Evolutionary conservation across 2,888 invertebrate species (phyloP), one percentile per base, ranked within the genome.

Genomic region (Dicranocentrus wangi): DNA sequence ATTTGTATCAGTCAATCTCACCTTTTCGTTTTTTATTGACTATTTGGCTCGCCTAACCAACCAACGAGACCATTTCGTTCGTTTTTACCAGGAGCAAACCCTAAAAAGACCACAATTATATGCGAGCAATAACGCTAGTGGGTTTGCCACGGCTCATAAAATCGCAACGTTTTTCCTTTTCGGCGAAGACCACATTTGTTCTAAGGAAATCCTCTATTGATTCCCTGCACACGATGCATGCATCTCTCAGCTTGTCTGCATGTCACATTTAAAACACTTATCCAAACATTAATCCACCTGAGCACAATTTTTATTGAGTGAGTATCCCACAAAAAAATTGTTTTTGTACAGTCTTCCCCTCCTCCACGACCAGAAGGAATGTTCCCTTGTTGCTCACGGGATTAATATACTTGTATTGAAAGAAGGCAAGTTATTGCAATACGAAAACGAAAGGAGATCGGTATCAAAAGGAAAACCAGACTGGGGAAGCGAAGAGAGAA

Each of bases 241-340:
- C 32, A 32, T 32, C 32, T 32, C 10, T 32, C 32, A 3, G 32
- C 32, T 32, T 32, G 32, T 32, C 68, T 69, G 61, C 51, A 61
- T 77, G 76, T 77, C 76, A 77, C 76, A 77, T 77, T 77, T 77
- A 69, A 77, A 77, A 77, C 76, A 77, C 76, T 69, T 73, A 61
- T 69, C 70, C 43, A 53, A 65, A 42, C 28, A 73, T 58, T 55
- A 55, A 47, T 47, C 2, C 15, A 10, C 32, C 15, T n/a, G 47
- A 47, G n/a, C 10, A 47, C 3, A 47, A 47, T 47, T n/a, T n/a
- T 32, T 32, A 32, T 32, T 32, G 32, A 32, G 10, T 32, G 47
- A 47, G 47, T 3, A 15, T 15, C 2, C 47, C 13, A 15, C 47
- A 47, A 47, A 15, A 47, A 15, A 47, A 3, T 47, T 47, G 5